Conservation (phyloP, 2,113 vertebrate genomes). For the Campylomormyrus tamandua region DNA sequence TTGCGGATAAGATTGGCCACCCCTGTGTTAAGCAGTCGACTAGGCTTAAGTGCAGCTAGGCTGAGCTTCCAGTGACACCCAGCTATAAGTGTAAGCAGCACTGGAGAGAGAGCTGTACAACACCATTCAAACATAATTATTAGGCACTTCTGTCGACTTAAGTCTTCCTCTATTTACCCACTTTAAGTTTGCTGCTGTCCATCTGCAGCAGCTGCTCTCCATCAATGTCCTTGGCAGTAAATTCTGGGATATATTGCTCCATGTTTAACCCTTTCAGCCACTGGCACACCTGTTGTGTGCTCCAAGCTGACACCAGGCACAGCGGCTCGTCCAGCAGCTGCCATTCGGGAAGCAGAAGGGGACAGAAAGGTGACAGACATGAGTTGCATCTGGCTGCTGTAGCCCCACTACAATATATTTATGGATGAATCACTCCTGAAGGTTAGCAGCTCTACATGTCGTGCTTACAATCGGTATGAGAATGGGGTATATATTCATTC, state of each 20-base stretch:
- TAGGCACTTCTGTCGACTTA: not conserved
- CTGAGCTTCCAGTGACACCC: not conserved
- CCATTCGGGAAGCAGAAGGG: not conserved
- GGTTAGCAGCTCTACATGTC: not conserved
- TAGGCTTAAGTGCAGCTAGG: not conserved
- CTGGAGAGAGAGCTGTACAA: not conserved
- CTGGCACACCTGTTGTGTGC: slow-evolving; percentile 75
- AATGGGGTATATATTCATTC: not conserved
- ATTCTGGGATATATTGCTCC: slow-evolving; percentile 71
- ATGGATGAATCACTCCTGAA: not conserved
- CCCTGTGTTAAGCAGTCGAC: not conserved
- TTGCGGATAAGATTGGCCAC: too few relatives aligned
- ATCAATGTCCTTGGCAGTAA: slow-evolving; percentile 64
- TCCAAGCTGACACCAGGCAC: slow-evolving; percentile 63
- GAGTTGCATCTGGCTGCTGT: not conserved
- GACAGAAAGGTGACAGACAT: not conserved
- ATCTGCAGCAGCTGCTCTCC: slow-evolving; percentile 73
- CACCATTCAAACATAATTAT: not conserved
- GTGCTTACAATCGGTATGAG: not conserved
- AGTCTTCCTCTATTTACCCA: slow-evolving; percentile 31
- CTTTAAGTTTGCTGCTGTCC: slow-evolving; percentile 77
- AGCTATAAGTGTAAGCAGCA: not conserved
- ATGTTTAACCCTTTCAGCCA: slow-evolving; percentile 76
- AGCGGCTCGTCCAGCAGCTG: slow-evolving; percentile 72
- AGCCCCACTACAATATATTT: not conserved